Base-by-base conservation (phyloP, 1,140 invertebrate species). In the Eurosta solidaginis region DNA sequence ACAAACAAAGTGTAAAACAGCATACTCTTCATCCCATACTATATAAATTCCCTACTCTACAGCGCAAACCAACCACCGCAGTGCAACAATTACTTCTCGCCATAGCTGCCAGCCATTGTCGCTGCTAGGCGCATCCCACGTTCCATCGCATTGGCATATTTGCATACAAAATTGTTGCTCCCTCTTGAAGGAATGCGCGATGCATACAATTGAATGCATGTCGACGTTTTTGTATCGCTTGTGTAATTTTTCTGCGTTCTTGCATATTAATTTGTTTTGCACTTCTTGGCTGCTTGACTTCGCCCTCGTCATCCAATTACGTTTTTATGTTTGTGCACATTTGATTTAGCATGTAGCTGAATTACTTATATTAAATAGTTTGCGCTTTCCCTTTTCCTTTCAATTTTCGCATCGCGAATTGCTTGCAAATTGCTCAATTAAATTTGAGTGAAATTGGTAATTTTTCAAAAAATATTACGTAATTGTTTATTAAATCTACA, bases 341-440 rank as follows among this genome's bases (percentile, higher is more conserved):
- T 68, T 68, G 33, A 22, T 40, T 68, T 68, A 40, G 40, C 22
- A n/a, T 40, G 20, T 33, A 14, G 1, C 12, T 14, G 12, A 1
- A 29, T n/a, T 59, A 7, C 27, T 17, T 68, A 40, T 68, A 33
- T n/a, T n/a, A n/a, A n/a, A n/a, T n/a, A n/a, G n/a, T n/a, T n/a
- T n/a, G n/a, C n/a, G 27, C 59, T 5, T 40, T 25, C 25, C 4
- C 33, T n/a, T 40, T 36, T 27, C 59, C 33, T 68, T 68, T 68
- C 59, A n/a, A n/a, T n/a, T 68, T 68, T 20, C 7, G 33, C 40
- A 40, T n/a, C 12, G 29, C 14, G n/a, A 36, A n/a, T 17, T 33
- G 59, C 59, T 68, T 68, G 59, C 59, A 40, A 68, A 40, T 68
- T 68, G 59, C 59, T 68, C 59, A 68, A 68, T 68, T 68, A 42